Conservation (phyloP, 1,140 invertebrate genomes). For the Asbolus verrucosus region DNA sequence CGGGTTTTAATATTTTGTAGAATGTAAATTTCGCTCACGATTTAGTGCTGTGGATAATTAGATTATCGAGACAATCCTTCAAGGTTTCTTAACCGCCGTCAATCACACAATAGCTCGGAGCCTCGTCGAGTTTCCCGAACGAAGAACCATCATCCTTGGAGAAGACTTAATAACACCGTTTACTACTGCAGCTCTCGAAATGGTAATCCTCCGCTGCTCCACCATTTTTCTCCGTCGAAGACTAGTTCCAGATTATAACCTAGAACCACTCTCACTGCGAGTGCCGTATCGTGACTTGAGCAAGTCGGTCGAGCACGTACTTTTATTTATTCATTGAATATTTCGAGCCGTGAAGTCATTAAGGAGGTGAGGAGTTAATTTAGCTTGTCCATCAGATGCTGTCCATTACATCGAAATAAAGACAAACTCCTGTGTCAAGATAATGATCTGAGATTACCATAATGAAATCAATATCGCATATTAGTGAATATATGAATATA, state of each 20-base stretch:
- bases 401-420: conserved; percentile 53
- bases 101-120: conserved; percentile 21
- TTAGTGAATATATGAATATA: conserved; percentile 63
- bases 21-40: conserved; percentile 10
- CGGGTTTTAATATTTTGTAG: no score
- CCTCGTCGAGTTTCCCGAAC: conserved; percentile 8
- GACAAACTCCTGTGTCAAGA: conserved; percentile 61
- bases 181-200: background rate
- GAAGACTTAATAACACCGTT: conserved; percentile 31
- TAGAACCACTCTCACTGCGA: conserved; percentile 9
- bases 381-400: conserved; percentile 52
- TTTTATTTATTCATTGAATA: conserved; percentile 43
- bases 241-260: background rate
- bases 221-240: conserved; percentile 17
- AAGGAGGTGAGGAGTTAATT: conserved; percentile 51
- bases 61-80: conserved; percentile 34
- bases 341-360: conserved; percentile 39
- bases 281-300: conserved; percentile 34
- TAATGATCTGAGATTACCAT: conserved; percentile 62
- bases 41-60: conserved; percentile 30
- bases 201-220: conserved; percentile 13
- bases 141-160: conserved; percentile 13
- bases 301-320: conserved; percentile 18
- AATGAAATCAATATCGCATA: conserved; percentile 63
- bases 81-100: conserved; percentile 35